These are phyloP conservation scores for Sarcophaga caerulescens DNA, from an alignment of 2,888 invertebrate genomes.

Conservation along the genomic window DNA sequence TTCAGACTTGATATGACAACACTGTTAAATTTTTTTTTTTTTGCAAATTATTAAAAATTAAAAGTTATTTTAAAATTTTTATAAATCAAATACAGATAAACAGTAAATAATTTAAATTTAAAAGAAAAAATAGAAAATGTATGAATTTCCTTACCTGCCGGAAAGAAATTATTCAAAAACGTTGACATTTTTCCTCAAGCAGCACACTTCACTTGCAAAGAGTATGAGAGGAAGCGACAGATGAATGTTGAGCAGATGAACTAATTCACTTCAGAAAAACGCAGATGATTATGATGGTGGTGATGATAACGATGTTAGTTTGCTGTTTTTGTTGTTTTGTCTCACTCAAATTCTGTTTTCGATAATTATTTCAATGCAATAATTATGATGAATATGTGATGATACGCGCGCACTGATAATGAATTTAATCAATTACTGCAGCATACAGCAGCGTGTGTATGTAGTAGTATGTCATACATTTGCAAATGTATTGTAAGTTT, in stretches of 20 bases:
- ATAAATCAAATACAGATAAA: too few species aligned
- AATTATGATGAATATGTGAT: neutral
- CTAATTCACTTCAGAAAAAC: neutral
- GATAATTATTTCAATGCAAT: neutral
- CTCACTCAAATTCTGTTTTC: neutral
- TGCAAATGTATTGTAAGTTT: too few species aligned
- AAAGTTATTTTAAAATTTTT: too few species aligned
- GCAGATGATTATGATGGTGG: neutral
- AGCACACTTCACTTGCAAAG: conserved; percentile 39
- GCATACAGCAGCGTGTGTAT: neutral
- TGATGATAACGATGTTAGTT: conserved; percentile 10
- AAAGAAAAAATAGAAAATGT: neutral
- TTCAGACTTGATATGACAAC: too few species aligned
- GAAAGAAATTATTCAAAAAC: conserved; percentile 81
- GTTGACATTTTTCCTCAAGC: conserved; percentile 79
- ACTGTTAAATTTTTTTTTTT: too few species aligned
- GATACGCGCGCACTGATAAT: neutral
- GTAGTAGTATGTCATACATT: too few species aligned
- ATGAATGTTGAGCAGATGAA: conserved; percentile 13
- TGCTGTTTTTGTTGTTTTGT: neutral
- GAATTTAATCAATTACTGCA: neutral
- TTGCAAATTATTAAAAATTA: too few species aligned
- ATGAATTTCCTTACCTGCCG: conserved; percentile 78
- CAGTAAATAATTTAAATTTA: too few species aligned
- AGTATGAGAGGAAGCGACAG: conserved; percentile 1